Evolutionary conservation across 2,113 vertebrate genomes (phyloP).

Genomic region (Oreochromis niloticus): DNA sequence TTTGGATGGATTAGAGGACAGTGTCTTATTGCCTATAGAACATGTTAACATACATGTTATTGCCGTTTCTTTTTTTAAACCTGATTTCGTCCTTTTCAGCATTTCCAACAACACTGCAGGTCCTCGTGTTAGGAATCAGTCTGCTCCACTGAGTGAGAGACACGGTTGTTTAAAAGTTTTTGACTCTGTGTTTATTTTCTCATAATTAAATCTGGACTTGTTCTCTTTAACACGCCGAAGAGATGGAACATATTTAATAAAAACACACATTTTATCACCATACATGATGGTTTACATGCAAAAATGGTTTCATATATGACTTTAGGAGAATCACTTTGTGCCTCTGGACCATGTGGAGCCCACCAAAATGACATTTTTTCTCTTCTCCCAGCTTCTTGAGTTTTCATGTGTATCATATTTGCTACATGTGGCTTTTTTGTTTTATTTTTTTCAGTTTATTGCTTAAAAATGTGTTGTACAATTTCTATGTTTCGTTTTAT

Average conservation of each 20-base stretch:
- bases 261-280: neutral
- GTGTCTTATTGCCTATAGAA: rapidly evolving
- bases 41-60: neutral
- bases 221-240: rapidly evolving
- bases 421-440: no score
- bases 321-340: neutral
- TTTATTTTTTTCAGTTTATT: no score
- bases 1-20: neutral
- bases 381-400: neutral
- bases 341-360: neutral
- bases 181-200: neutral
- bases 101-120: rapidly evolving
- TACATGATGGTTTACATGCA: neutral
- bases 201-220: neutral
- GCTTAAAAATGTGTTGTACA: neutral
- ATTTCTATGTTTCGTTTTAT: neutral
- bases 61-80: rapidly evolving
- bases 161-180: rapidly evolving
- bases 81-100: neutral
- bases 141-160: neutral
- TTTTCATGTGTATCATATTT: neutral
- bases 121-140: neutral
- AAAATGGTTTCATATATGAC: neutral
- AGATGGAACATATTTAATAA: neutral
- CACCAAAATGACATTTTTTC: neutral